Base-by-base conservation (phyloP, 2,797 vertebrate genomes). In the Vireo griseus region DNA sequence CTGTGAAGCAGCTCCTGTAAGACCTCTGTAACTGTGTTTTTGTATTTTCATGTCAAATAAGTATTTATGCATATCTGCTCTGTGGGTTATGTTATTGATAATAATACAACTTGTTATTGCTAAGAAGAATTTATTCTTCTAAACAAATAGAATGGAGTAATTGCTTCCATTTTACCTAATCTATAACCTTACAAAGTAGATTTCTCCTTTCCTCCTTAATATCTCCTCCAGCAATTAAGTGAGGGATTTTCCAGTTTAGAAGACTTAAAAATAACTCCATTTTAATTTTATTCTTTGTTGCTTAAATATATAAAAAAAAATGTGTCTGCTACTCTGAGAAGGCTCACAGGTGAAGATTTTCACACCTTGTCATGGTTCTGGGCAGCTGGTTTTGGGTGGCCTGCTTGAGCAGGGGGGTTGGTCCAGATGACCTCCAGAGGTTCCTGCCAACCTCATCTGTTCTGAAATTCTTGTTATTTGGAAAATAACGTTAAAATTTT, bases 211-310 rank as follows among this genome's bases (percentile, higher is more conserved):
- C 25, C 2, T 84, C 9, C 17, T 62, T 28, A 62, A 29, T 16
- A n/a, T 40, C 17, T 87, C 21, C 18, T 88, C 10, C 29, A 80
- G 65, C 47, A 90, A 63, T 50, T 59, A 62, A 15, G 18, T 33
- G 0, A 0, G 0, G 0, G 24, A 3, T 37, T 81, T 63, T 28
- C 16, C 24, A 28, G 8, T 68, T 66, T 44, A 67, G 52, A 80
- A 77, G 17, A 50, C 20, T 22, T 82, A 10, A 80, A 76, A 68
- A 74, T 25, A 10, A 54, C 8, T 3, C 9, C 4, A 6, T 6
- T 50, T 14, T 29, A n/a, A 4, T 8, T 50, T 21, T 24, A 18
- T 28, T n/a, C n/a, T 47, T 47, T 24, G 21, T 79, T 54, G 0
- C 65, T 79, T 69, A 65, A 59, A 26, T 65, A 2, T 72, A 11